Percentiles rank a stretch among this genome's conserved stretches.
phyloP scores from a whole-genome alignment of 2,888 invertebrate genomes.

The Maniola hyperantus region DNA sequence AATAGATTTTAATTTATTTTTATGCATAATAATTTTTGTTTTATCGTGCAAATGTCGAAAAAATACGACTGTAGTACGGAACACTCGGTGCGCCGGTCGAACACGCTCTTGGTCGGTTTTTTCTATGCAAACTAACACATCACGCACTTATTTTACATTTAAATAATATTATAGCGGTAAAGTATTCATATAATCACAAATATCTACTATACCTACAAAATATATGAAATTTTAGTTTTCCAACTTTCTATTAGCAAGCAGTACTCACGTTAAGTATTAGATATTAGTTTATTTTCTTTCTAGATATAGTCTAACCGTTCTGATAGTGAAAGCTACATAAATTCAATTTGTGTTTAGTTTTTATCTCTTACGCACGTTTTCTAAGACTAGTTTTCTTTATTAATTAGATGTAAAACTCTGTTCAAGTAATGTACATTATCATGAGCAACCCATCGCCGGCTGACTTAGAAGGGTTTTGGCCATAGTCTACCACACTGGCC shows the following conservation, averaged over 20 bases:
- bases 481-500: no score
- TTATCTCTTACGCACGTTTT: slow-evolving; percentile 7
- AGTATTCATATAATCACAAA: background rate
- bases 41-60: no score
- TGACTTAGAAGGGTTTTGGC: no score
- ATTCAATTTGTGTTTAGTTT: slow-evolving; percentile 15
- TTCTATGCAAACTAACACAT: no score
- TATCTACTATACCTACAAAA: background rate
- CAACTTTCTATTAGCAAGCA: slow-evolving; percentile 16
- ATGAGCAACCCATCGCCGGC: no score
- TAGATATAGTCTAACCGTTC: slow-evolving; percentile 1
- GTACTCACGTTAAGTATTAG: slow-evolving; percentile 21
- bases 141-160: background rate
- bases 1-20: no score
- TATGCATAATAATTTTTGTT: no score
- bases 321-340: slow-evolving; percentile 16
- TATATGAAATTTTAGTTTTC: background rate
- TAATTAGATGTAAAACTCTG: background rate
- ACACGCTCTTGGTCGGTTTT: no score
- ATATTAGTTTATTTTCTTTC: slow-evolving; percentile 11
- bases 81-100: no score
- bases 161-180: background rate
- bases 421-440: no score
- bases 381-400: slow-evolving; percentile 2
- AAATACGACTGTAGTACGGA: no score